Conservation (phyloP, 1,140 invertebrate species). For the Spodoptera litura region DNA sequence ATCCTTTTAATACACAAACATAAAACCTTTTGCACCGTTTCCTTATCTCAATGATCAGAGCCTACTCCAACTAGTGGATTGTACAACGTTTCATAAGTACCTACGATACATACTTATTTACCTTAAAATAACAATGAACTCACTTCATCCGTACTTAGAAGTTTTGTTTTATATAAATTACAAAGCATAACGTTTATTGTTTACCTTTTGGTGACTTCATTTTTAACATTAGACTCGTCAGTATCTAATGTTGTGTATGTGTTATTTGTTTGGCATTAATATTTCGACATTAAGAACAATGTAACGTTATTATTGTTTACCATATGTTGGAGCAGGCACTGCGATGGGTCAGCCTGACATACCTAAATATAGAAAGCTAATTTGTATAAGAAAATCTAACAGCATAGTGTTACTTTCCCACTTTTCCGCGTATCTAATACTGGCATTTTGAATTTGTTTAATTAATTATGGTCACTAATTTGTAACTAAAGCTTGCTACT, state of each 20-base stretch:
- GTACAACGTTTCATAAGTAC: background rate
- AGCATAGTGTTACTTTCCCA: conserved; percentile 28
- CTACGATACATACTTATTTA: background rate
- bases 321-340: conserved; percentile 17
- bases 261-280: background rate
- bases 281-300: background rate
- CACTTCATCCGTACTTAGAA: background rate
- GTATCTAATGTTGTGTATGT: no score
- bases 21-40: conserved; percentile 38
- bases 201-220: background rate
- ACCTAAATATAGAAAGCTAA: conserved; percentile 12
- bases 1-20: conserved; percentile 33
- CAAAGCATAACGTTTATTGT: background rate
- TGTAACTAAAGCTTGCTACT: conserved; percentile 56
- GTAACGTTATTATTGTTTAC: background rate
- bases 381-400: conserved; percentile 38
- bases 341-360: background rate
- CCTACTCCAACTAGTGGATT: conserved; percentile 37
- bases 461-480: conserved; percentile 57
- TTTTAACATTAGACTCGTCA: no score
- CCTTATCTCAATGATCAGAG: conserved; percentile 37
- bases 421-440: conserved; percentile 42
- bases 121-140: background rate
- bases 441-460: conserved; percentile 43
- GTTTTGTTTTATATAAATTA: background rate